A percentile compares a stretch with the other conserved stretches of the same genome.
Conservation (phyloP, 1,140 invertebrate genomes). For the Hyles vespertilio region DNA sequence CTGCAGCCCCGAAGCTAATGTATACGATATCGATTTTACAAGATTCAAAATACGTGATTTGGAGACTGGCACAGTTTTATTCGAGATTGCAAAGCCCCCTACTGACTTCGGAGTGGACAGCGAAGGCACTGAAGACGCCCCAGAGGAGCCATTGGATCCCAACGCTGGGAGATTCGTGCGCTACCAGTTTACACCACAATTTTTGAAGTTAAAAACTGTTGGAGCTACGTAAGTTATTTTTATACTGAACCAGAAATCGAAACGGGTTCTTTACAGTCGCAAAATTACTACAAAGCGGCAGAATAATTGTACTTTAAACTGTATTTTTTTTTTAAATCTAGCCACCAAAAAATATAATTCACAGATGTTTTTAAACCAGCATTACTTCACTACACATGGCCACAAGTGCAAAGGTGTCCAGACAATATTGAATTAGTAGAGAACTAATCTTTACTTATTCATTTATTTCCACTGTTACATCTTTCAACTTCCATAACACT, state of each 20-base stretch:
- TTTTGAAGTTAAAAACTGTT: conserved; percentile 96
- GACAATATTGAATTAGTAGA: too few species aligned
- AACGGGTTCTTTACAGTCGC: too few species aligned
- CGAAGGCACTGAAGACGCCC: conserved; percentile 76
- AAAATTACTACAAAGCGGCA: too few species aligned
- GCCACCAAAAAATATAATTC: too few species aligned
- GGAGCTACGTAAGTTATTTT: conserved; percentile 90
- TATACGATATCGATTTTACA: conserved; percentile 99
- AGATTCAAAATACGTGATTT: conserved; percentile 97
- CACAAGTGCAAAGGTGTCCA: too few species aligned
- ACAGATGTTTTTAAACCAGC: too few species aligned
- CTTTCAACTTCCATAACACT: too few species aligned
- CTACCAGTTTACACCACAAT: conserved; percentile 97
- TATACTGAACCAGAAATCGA: background rate
- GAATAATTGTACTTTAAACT: too few species aligned
- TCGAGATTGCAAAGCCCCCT: conserved; percentile 98
- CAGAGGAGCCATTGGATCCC: conserved; percentile 85
- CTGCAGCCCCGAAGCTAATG: conserved; percentile 95
- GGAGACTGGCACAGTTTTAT: conserved; percentile 93
- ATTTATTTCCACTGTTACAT: too few species aligned
- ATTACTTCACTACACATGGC: too few species aligned
- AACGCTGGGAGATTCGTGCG: conserved; percentile 97
- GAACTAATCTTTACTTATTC: too few species aligned
- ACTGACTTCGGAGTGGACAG: conserved; percentile 80
- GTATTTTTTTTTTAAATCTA: too few species aligned